A percentile compares a stretch with the other conserved stretches of the same genome.
Evolutionary conservation across 2,797 vertebrate species (phyloP).

Genomic region (Peromyscus melanophrys): DNA sequence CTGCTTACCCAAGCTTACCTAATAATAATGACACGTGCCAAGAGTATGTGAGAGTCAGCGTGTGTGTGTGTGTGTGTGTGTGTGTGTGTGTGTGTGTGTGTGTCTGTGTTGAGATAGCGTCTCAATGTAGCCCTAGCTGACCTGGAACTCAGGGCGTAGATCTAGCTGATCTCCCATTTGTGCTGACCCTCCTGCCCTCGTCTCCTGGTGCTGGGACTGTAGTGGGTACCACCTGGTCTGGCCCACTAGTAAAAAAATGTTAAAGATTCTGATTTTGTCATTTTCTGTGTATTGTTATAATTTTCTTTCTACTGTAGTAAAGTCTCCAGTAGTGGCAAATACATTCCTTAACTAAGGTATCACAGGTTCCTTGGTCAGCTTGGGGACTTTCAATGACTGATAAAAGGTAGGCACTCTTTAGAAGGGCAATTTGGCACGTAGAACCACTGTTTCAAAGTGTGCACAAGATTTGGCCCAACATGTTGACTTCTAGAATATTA

Average conservation of each 20-base stretch:
- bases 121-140: not conserved
- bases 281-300: not conserved
- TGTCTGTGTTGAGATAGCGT: not conserved
- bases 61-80: not conserved
- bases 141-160: not conserved
- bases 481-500: conserved; percentile 19
- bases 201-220: not conserved
- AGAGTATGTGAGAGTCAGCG: not conserved
- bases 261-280: conserved; percentile 33
- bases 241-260: not conserved
- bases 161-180: not conserved
- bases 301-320: not conserved
- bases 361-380: not conserved
- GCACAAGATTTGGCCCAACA: not conserved
- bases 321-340: not conserved
- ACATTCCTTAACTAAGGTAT: conserved; percentile 22
- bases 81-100: not conserved
- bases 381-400: not conserved
- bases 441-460: conserved; percentile 40
- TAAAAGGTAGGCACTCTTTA: not conserved
- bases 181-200: not conserved
- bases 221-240: not conserved
- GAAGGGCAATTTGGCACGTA: conserved; percentile 10
- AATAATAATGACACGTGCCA: not conserved
- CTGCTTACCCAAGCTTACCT: not conserved